Evolutionary conservation across 2,888 invertebrate genomes (phyloP).

Genomic region (Gastracanthus pulcherrimus): DNA sequence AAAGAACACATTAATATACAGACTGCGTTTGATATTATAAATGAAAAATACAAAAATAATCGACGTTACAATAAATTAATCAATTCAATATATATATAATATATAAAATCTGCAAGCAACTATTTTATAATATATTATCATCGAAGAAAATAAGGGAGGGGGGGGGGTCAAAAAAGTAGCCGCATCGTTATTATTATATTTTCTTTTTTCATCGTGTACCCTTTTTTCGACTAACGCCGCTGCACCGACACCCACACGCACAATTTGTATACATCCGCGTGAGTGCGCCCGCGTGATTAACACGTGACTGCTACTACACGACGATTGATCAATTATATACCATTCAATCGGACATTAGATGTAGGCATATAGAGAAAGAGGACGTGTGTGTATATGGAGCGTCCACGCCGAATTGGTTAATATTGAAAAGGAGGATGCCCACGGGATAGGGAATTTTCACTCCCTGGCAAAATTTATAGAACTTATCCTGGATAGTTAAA

Average conservation of each 20-base stretch:
- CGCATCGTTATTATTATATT: no score
- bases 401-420: neutral
- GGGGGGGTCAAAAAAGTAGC: no score
- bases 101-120: conserved; percentile 17
- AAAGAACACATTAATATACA: conserved; percentile 41
- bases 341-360: neutral
- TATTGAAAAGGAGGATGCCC: neutral
- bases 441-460: no score
- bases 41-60: conserved; percentile 41
- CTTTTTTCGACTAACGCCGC: neutral
- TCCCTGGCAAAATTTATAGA: no score
- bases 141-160: no score
- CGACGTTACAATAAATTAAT: conserved; percentile 32
- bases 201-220: neutral
- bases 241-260: neutral
- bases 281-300: neutral
- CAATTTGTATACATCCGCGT: conserved; percentile 18
- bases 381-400: neutral
- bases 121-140: no score
- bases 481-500: no score
- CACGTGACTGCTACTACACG: neutral
- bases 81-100: conserved; percentile 11
- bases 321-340: conserved; percentile 21
- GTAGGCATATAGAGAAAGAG: neutral
- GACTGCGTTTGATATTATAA: conserved; percentile 18